Conservation (phyloP, 1,140 invertebrate genomes). For the Dinoponera quadriceps region DNA sequence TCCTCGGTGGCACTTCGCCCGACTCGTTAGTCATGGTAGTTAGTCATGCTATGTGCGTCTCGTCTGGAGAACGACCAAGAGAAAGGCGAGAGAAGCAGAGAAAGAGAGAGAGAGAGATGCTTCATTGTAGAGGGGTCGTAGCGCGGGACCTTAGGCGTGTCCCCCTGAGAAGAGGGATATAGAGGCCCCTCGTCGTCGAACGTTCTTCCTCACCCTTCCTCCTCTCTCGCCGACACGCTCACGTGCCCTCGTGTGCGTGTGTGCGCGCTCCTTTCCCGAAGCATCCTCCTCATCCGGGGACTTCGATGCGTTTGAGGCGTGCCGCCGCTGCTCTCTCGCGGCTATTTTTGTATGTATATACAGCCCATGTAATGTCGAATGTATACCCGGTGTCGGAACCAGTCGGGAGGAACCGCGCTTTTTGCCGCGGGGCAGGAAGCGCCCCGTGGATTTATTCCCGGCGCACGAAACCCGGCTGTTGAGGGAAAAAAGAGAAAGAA, state of each 20-base stretch:
- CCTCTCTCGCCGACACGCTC: constrained; percentile 14
- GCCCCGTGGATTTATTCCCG: constrained; percentile 8
- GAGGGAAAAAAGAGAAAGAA: too few species aligned
- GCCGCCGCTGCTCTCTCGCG: constrained; percentile 52
- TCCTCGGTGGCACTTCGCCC: constrained; percentile 79
- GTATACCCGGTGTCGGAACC: constrained; percentile 55
- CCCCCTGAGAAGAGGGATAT: constrained; percentile 34
- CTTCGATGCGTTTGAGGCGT: constrained; percentile 67
- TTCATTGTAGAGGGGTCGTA: constrained; percentile 27
- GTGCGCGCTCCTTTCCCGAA: constrained; percentile 7
- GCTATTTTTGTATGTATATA: constrained; percentile 76
- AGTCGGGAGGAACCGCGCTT: background rate
- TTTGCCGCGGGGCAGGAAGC: background rate
- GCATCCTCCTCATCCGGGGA: constrained; percentile 26
- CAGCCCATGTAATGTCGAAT: constrained; percentile 75
- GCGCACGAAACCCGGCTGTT: constrained; percentile 13
- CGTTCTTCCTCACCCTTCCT: constrained; percentile 3
- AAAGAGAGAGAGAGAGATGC: constrained; percentile 1
- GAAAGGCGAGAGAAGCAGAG: constrained; percentile 47
- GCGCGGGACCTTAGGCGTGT: constrained; percentile 10
- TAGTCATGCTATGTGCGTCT: constrained; percentile 79
- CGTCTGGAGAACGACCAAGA: constrained; percentile 57
- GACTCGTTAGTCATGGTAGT: constrained; percentile 83
- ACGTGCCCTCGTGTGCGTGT: background rate
- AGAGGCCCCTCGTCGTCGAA: constrained; percentile 12